These are phyloP conservation scores for Steatornis caripensis DNA, from an alignment of 2,113 vertebrate genomes.

Conservation along the genomic window DNA sequence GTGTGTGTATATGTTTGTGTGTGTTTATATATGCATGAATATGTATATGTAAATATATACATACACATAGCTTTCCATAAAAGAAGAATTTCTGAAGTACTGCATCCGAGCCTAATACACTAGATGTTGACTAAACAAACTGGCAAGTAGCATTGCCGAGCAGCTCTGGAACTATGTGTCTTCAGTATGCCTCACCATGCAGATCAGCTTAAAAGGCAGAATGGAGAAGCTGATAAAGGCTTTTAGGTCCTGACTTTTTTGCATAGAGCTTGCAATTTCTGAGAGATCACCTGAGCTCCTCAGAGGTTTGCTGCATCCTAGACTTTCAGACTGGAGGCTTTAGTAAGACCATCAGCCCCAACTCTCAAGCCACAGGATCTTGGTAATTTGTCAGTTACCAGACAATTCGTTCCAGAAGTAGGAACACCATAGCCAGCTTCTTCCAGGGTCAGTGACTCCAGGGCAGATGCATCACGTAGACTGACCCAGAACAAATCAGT, in stretches of 20 bases:
- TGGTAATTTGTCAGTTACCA: not conserved
- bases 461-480: not conserved
- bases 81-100: not conserved
- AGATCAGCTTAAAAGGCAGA: not conserved
- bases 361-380: not conserved
- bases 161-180: not conserved
- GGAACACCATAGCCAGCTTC: not conserved
- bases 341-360: not conserved
- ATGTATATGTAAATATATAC: rapidly evolving
- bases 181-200: not conserved
- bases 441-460: not conserved
- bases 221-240: not conserved
- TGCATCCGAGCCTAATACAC: not conserved
- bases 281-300: not conserved
- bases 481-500: not conserved
- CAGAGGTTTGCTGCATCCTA: not conserved
- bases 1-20: not conserved
- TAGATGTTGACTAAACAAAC: not conserved
- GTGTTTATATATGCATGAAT: no score
- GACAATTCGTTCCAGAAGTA: not conserved
- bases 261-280: not conserved
- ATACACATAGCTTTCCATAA: not conserved
- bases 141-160: not conserved
- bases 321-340: not conserved
- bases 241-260: not conserved